Conservation (phyloP, 1,140 invertebrate species). For the Lordiphosa stackelbergi region DNA sequence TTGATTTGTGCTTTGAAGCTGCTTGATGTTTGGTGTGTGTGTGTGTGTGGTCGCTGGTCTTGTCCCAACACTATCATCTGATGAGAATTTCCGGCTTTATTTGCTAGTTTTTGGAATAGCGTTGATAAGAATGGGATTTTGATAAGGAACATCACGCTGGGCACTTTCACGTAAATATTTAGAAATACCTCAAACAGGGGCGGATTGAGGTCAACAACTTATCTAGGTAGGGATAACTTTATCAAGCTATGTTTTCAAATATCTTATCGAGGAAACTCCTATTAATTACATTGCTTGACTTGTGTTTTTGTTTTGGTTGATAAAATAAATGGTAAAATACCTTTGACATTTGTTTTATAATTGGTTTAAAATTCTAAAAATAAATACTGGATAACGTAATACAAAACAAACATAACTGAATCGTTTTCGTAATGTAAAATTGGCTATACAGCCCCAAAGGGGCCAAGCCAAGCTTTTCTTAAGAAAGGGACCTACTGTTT, state of each 20-base stretch:
- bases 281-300: too few relatives aligned
- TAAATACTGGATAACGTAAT: too few relatives aligned
- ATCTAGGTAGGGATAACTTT: not conserved
- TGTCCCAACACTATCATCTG: slow-evolving; percentile 12
- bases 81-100: slow-evolving; percentile 36
- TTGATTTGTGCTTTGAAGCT: slow-evolving; percentile 66
- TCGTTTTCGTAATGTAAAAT: too few relatives aligned
- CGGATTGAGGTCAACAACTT: not conserved
- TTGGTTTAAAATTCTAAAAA: too few relatives aligned
- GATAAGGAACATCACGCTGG: slow-evolving; percentile 35
- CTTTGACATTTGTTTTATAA: too few relatives aligned
- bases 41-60: slow-evolving; percentile 24
- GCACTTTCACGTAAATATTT: slow-evolving; percentile 1
- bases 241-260: not conserved
- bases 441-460: too few relatives aligned
- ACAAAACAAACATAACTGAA: too few relatives aligned
- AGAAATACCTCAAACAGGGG: slow-evolving; percentile 6
- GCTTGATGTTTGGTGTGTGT: slow-evolving; percentile 1
- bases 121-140: slow-evolving; percentile 17
- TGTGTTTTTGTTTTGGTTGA: too few relatives aligned
- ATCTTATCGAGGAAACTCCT: too few relatives aligned
- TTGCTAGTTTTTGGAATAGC: slow-evolving; percentile 11
- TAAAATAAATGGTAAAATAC: too few relatives aligned
- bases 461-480: too few relatives aligned
- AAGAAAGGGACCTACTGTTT: too few relatives aligned